Evolutionary conservation across 2,797 vertebrate species (phyloP), one percentile per base, ranked within the genome.

Genomic region (Sarcophilus harrisii): DNA sequence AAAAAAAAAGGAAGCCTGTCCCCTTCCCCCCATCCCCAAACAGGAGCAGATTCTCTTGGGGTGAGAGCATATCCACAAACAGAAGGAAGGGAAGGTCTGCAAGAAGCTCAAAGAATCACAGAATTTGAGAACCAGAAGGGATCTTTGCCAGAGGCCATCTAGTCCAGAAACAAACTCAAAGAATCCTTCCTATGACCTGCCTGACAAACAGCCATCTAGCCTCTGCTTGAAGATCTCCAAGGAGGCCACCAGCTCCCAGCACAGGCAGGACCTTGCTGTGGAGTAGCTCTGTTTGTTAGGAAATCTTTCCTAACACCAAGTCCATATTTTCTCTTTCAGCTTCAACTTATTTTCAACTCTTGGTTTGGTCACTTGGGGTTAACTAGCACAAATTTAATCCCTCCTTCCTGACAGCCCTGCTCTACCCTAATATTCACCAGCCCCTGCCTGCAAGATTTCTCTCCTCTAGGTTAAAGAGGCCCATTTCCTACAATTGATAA

Each of bases 81-180:
- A 21, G 73, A 49, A 87, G n/a, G 6, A 45, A 81, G 66, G 66
- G n/a, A 81, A 81, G 73, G 24, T 32, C 21, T 87, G 21, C 8
- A 24, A 87, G n/a, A 81, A 45, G 16, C 18, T 38, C 66, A 38
- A 57, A 95, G 60, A 93, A 38, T 54, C 66, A 91, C 81, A 54
- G 38, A 66, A 62, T 58, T 14, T 90, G 90, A 90, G 55, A 38
- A 90, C n/a, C 38, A n/a, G 91, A 94, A 92, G 92, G 57, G 57
- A 66, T 91, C 94, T 58, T 38, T 57, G 57, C 45, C 57, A 81
- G 73, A 94, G 89, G 29, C 92, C 89, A 94, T 49, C 54, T 66
- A 91, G 49, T 73, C 27, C 4, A 91, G 60, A 45, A 10, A 57
- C 13, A 38, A 57, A 92, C 29, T 29, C 66, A 91, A 73, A 49